Evolutionary conservation across 2,888 invertebrate genomes (phyloP).

Genomic region (Ophion slaviceki): DNA sequence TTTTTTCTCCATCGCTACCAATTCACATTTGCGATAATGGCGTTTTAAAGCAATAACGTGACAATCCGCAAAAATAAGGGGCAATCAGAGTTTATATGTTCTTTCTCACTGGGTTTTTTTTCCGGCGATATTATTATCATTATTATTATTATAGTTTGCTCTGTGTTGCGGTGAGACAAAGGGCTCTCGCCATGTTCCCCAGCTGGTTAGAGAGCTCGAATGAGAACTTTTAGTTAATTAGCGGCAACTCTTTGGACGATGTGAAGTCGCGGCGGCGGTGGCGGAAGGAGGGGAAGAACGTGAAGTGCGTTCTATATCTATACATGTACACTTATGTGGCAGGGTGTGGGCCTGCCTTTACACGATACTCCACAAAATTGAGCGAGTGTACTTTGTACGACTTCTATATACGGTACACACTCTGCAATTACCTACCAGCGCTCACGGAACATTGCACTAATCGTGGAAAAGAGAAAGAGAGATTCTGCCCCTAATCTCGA

Average conservation of each 20-base stretch:
- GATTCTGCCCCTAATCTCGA: constrained; percentile 60
- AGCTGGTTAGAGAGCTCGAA: constrained; percentile 41
- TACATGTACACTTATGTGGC: not conserved
- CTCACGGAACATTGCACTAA: constrained; percentile 63
- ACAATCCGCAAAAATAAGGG: not conserved
- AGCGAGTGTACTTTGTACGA: constrained; percentile 12
- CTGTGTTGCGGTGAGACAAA: constrained; percentile 4
- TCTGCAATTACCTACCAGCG: constrained; percentile 48
- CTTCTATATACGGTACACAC: constrained; percentile 21
- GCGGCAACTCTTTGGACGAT: constrained; percentile 29
- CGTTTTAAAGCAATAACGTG: no score
- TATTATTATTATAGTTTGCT: constrained; percentile 12
- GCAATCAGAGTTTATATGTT: not conserved
- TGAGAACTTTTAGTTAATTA: constrained; percentile 51
- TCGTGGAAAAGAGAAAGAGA: constrained; percentile 52
- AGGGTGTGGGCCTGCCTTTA: not conserved
- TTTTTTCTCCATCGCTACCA: no score
- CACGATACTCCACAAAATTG: constrained; percentile 27
- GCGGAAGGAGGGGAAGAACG: not conserved
- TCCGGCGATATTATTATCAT: not conserved
- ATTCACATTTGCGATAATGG: no score
- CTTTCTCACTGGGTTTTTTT: constrained; percentile 10
- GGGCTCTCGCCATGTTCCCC: constrained; percentile 13
- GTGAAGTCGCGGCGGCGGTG: not conserved
- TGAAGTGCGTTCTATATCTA: not conserved